phyloP scores from a whole-genome alignment of 2,888 invertebrate species.

The Hesperia comma region DNA sequence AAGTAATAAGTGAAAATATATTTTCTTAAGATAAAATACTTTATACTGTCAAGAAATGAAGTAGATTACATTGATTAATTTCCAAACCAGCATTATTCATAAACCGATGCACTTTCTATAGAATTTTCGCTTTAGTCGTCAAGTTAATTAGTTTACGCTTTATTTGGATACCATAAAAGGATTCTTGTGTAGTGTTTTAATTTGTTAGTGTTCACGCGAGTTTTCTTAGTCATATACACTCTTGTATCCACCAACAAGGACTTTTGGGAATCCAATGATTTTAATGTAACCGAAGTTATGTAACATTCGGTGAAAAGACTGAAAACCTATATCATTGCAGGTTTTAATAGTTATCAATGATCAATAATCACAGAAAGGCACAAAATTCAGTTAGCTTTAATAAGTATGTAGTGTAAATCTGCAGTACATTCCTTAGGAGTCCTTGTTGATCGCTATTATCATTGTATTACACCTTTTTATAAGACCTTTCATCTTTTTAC shows the following conservation, averaged over 20 bases:
- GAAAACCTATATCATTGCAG: too few relatives aligned
- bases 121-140: conserved; percentile 18
- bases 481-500: conserved; percentile 13
- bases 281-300: too few relatives aligned
- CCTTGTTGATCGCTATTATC: neutral
- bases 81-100: conserved; percentile 1
- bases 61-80: neutral
- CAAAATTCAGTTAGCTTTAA: neutral
- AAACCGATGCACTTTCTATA: neutral
- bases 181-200: conserved; percentile 17
- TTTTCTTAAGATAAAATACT: too few relatives aligned
- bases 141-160: conserved; percentile 15
- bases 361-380: neutral
- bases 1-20: too few relatives aligned
- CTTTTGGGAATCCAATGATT: conserved; percentile 3
- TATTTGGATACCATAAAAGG: neutral
- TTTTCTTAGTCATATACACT: conserved; percentile 26
- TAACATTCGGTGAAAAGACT: too few relatives aligned
- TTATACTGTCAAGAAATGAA: too few relatives aligned
- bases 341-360: too few relatives aligned
- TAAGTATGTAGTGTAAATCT: neutral
- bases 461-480: conserved; percentile 27
- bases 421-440: conserved; percentile 2
- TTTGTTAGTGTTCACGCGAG: conserved; percentile 26
- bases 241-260: conserved; percentile 8